Base-by-base conservation (phyloP, 2,888 invertebrate species). In the Tinea pellionella region DNA sequence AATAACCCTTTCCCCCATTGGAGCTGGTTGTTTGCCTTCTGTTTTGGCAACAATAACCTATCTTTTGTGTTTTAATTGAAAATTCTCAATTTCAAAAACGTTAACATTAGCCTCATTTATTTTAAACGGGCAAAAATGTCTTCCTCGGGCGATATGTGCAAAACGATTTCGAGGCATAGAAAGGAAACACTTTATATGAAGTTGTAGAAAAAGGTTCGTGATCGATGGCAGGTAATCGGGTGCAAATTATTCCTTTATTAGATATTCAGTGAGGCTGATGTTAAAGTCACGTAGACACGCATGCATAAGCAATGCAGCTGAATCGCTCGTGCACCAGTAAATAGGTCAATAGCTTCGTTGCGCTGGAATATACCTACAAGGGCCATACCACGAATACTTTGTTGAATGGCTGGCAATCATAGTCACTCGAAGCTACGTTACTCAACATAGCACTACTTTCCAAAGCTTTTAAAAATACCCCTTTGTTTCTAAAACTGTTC, bases 291-390 rank as follows among this genome's bases (percentile, higher is more conserved):
- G 74, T 77, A 74, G 77, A 71, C 72, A 78, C 74, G 80, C 83
- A 82, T 83, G 80, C 80, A 83, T 82, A 80, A 82, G 72, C 77
- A 75, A 81, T 81, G 75, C 69, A 72, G 75, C 64, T 76, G 75
- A 65, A 68, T 69, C 72, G 72, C 69, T 76, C 78, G 79, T 80
- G 78, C 75, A 69, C 74, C 70, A 70, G 70, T 75, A 83, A 79
- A 83, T 84, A 72, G 84, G 83, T 78, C 83, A 82, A 80, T 79
- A 78, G 75, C 74, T 78, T 63, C 60, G 66, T 62, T 64, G 62
- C 64, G 65, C 62, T 63, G 62, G 24, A 42, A 29, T 11, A 32
- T 57, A n/a, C n/a, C n/a, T n/a, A 59, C 60, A 61, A 63, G 65
- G 64, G 63, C 59, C 43, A 62, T 63, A 62, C 61, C 59, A 60